phyloP scores from a whole-genome alignment of 2,888 invertebrate species.

The Cepaea hortensis region DNA sequence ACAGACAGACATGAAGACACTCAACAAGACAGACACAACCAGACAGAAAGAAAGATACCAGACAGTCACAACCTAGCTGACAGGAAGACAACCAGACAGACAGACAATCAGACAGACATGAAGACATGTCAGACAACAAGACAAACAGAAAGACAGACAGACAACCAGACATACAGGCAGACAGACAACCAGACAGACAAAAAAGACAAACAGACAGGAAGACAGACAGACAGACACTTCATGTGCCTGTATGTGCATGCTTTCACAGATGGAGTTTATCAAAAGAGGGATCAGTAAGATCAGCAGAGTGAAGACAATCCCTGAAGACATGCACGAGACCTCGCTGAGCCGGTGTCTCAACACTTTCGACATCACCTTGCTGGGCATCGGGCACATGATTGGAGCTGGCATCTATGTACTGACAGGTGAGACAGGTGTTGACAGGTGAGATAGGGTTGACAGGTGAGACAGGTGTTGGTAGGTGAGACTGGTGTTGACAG shows the following conservation, averaged over 20 bases:
- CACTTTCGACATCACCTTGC: slow-evolving; percentile 89
- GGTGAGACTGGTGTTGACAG: too few species aligned
- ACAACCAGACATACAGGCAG: background rate
- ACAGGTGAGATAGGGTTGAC: too few species aligned
- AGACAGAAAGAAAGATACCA: background rate
- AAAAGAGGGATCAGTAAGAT: slow-evolving; percentile 58
- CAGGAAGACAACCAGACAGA: background rate
- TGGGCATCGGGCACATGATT: slow-evolving; percentile 96
- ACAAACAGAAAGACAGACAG: background rate
- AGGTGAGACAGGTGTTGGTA: slow-evolving; percentile 72
- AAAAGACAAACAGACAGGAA: slow-evolving; percentile 8
- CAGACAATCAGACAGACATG: background rate
- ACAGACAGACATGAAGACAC: too few species aligned
- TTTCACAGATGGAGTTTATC: slow-evolving; percentile 51
- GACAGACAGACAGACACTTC: slow-evolving; percentile 2
- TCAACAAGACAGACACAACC: too few species aligned
- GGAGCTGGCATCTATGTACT: slow-evolving; percentile 98
- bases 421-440: slow-evolving; percentile 80
- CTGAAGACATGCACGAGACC: slow-evolving; percentile 67
- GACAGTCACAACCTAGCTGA: too few species aligned
- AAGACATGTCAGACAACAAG: background rate
- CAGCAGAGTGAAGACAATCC: slow-evolving; percentile 69
- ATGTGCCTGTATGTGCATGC: slow-evolving; percentile 19
- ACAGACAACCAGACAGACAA: background rate
- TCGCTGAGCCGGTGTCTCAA: slow-evolving; percentile 82